phyloP scores from a whole-genome alignment of 2,888 invertebrate species.

The Trissolcus brochymenae region DNA sequence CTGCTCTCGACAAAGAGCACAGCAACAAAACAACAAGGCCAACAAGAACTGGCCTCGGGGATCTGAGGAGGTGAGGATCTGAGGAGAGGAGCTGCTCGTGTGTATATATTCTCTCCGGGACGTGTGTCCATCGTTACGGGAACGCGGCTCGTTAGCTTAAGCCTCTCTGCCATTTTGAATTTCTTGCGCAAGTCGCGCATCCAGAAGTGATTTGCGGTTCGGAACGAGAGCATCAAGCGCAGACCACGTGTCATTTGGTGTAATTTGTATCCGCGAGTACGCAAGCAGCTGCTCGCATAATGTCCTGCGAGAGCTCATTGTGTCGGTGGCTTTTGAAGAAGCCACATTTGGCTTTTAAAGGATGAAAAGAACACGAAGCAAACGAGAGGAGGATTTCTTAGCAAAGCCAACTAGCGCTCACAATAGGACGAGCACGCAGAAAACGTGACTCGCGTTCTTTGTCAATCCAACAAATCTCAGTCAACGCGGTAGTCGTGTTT shows the following conservation, averaged over 20 bases:
- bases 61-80: constrained; percentile 7
- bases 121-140: constrained; percentile 47
- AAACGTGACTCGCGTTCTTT: constrained; percentile 41
- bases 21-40: constrained; percentile 26
- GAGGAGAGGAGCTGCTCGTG: constrained; percentile 15
- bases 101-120: constrained; percentile 47
- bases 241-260: constrained; percentile 60
- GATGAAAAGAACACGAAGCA: constrained; percentile 16
- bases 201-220: constrained; percentile 65
- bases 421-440: constrained; percentile 30
- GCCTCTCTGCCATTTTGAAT: constrained; percentile 66
- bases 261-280: constrained; percentile 68
- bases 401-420: constrained; percentile 28
- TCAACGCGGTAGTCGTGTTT: constrained; percentile 66
- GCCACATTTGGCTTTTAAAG: constrained; percentile 46
- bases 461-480: constrained; percentile 29
- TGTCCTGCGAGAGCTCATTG: constrained; percentile 60
- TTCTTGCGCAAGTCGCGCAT: constrained; percentile 56
- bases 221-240: constrained; percentile 34
- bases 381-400: constrained; percentile 23
- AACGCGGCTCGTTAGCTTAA: constrained; percentile 67
- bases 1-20: constrained; percentile 35
- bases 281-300: constrained; percentile 48
- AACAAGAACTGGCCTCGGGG: constrained; percentile 33
- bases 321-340: constrained; percentile 64